Base-by-base conservation (phyloP, 2,113 vertebrate genomes). In the Acanthisitta chloris region DNA sequence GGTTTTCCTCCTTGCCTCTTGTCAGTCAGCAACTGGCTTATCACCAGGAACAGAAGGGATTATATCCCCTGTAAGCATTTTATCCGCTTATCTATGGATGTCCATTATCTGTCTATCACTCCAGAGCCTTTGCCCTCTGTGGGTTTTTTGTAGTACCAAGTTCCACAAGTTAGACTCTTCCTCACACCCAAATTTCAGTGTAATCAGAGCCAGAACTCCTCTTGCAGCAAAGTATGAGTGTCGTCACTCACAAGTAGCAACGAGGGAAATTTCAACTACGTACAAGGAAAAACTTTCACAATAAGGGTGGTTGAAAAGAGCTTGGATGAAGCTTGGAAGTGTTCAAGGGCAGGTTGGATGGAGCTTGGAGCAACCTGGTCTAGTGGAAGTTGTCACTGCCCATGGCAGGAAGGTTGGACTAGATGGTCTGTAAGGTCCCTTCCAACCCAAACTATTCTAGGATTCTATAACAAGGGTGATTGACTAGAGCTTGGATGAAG, bases 21-120 rank as follows among this genome's bases (percentile, higher is more conserved):
- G 91, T 93, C 94, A 95, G 71, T 92, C 82, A 90, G 79, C 79
- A 91, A 42, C 81, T 55, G 95, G 42, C 46, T 95, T 96, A 96
- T 96, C 96, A 94, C 74, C 85, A 67, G 88, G 74, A 96, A 43
- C 96, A 96, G 94, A 70, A 92, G 51, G 85, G 92, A 96, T 97
- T 96, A 86, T 86, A 34, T 65, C 72, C 88, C 72, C 45, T 83
- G 90, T 81, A 90, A 93, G 81, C 59, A 7, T 92, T 94, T 95
- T 84, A 95, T 96, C 92, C 10, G 0, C 82, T 95, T 88, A 95
- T 96, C 94, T 83, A 5, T 67, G 88, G 85, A 83, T 96, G 86
- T 42, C 81, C 85, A 83, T 71, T 93, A 93, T 96, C 94, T 92
- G 82, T 74, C 90, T 74, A 92, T 86, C 95, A 70, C 43, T 80